These are phyloP conservation scores for Agonopterix arenella DNA, from an alignment of 2,888 invertebrate species.

Conservation along the genomic window DNA sequence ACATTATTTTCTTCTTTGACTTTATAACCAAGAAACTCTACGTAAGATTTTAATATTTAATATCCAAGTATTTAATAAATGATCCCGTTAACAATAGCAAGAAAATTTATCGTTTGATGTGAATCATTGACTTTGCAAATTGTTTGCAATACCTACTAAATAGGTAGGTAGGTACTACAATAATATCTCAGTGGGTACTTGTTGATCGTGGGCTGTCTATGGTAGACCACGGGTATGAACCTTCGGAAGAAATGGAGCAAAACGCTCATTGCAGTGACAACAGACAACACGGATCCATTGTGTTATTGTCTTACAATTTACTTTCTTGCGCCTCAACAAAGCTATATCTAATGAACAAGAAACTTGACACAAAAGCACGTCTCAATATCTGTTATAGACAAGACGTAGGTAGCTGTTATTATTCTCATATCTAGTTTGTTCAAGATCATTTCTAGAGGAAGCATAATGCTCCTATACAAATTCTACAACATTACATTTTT, in stretches of 20 bases:
- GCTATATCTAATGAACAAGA: not conserved
- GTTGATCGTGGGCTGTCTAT: conserved; percentile 3
- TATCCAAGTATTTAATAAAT: too few relatives aligned
- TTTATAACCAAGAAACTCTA: too few relatives aligned
- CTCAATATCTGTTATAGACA: not conserved
- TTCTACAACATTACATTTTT: not conserved
- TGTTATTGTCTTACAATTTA: not conserved
- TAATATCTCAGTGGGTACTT: not conserved
- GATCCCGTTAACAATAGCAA: too few relatives aligned
- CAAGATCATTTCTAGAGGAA: too few relatives aligned
- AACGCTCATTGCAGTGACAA: conserved; percentile 19
- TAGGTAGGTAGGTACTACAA: too few relatives aligned
- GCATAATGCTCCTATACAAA: not conserved
- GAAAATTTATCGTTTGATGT: too few relatives aligned
- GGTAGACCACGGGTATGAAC: not conserved
- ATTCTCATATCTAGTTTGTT: too few relatives aligned
- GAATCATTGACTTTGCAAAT: too few relatives aligned
- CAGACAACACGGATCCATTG: not conserved
- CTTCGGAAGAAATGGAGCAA: conserved; percentile 30
- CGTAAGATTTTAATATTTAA: too few relatives aligned
- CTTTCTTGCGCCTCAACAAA: not conserved
- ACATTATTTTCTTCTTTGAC: too few relatives aligned
- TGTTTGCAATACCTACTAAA: too few relatives aligned
- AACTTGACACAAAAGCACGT: not conserved
- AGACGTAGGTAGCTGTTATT: too few relatives aligned